Percentiles rank a stretch among this genome's conserved stretches.
These are phyloP conservation scores for Anguilla japonica DNA, from an alignment of 2,113 vertebrate genomes.

Conservation along the genomic window DNA sequence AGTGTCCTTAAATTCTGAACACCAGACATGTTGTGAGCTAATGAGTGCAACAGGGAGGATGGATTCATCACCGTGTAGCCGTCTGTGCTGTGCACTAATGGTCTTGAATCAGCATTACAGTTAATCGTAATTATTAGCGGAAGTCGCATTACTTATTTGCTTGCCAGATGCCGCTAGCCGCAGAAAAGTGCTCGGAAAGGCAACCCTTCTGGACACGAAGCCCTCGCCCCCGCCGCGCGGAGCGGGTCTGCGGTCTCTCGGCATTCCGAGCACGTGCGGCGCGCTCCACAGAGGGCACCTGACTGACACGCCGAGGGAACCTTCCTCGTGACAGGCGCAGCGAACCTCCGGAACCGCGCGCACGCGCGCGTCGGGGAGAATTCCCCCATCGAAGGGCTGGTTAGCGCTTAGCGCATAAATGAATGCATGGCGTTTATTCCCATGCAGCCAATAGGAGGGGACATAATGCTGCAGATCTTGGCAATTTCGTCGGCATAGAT, in stretches of 20 bases:
- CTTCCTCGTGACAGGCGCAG: constrained; percentile 23
- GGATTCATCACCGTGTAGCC: neutral
- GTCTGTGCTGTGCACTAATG: neutral
- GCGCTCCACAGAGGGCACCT: constrained; percentile 1
- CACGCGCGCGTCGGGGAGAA: neutral
- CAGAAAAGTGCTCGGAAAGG: neutral
- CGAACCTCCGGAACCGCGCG: constrained; percentile 18
- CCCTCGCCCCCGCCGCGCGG: too few relatives aligned
- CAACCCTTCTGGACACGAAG: too few relatives aligned
- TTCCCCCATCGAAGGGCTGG: neutral
- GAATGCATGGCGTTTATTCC: neutral
- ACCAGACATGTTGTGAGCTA: neutral
- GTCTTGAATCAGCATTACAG: neutral
- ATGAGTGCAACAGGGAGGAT: neutral
- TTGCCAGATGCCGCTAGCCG: neutral
- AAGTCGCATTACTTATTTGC: neutral
- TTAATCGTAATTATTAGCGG: neutral
- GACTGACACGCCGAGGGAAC: constrained; percentile 22
- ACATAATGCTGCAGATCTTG: neutral
- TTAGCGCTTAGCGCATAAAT: neutral
- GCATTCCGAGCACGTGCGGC: neutral
- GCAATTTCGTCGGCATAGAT: neutral
- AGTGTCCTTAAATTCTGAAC: neutral
- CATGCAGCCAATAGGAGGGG: neutral
- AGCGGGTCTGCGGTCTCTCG: neutral